Conservation (phyloP, 2,888 invertebrate genomes). For the Oscheius sp. region DNA sequence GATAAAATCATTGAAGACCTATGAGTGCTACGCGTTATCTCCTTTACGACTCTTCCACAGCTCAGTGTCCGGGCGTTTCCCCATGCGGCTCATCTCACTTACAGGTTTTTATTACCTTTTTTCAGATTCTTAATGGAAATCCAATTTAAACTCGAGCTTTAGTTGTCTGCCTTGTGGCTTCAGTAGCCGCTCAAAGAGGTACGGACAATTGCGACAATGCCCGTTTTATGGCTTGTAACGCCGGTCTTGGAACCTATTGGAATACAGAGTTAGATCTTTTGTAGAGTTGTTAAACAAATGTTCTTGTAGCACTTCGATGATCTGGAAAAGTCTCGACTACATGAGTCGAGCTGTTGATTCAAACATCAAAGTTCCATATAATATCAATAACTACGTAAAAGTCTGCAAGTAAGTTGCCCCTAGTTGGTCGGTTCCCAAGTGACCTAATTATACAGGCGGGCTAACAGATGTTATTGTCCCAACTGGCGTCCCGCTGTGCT, state of each 20-base stretch:
- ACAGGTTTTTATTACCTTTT: conserved; percentile 13
- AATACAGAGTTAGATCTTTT: conserved; percentile 36
- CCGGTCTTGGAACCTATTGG: conserved; percentile 37
- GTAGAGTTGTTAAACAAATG: background rate
- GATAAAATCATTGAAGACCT: background rate
- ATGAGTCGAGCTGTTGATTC: conserved; percentile 36
- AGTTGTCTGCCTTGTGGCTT: background rate
- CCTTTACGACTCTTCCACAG: conserved; percentile 21
- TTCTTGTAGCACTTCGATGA: conserved; percentile 23
- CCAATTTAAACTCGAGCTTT: background rate
- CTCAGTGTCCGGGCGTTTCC: background rate
- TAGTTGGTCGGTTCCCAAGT: background rate
- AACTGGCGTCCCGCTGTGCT: background rate
- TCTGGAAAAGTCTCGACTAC: conserved; percentile 25
- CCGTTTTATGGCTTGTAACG: conserved; percentile 36
- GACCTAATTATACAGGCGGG: background rate
- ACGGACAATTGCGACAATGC: conserved; percentile 37
- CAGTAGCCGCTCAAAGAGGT: conserved; percentile 20
- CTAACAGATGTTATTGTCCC: background rate
- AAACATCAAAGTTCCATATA: conserved; percentile 39
- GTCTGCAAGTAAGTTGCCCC: conserved; percentile 44
- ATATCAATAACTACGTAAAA: conserved; percentile 39
- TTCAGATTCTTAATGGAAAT: background rate
- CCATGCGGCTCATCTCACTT: conserved; percentile 2
- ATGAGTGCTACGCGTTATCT: conserved; percentile 16